phyloP scores from a whole-genome alignment of 2,888 invertebrate species.

The Lordiphosa fenestrarum region DNA sequence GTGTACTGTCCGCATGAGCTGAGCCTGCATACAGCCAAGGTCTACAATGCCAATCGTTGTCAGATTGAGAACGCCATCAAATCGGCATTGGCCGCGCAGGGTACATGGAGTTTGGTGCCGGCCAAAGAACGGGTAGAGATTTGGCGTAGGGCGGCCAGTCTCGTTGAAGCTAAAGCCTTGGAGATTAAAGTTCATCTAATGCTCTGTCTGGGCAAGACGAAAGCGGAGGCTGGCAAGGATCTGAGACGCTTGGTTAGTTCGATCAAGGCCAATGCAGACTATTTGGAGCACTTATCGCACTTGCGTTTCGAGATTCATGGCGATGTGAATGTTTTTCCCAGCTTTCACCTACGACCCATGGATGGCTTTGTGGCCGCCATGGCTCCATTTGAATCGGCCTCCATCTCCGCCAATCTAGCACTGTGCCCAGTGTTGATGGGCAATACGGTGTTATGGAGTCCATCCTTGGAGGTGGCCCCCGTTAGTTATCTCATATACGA shows the following conservation, averaged over 20 bases:
- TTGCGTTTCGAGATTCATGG: slow-evolving; percentile 36
- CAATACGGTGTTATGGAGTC: slow-evolving; percentile 40
- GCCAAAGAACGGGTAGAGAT: slow-evolving; percentile 25
- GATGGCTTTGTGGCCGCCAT: slow-evolving; percentile 42
- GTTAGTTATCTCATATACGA: slow-evolving; percentile 21
- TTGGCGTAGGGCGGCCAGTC: slow-evolving; percentile 30
- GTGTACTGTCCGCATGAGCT: slow-evolving; percentile 26
- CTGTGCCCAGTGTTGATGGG: slow-evolving; percentile 36
- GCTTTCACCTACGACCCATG: slow-evolving; percentile 27
- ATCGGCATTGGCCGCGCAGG: slow-evolving; percentile 16
- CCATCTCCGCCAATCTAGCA: slow-evolving; percentile 27
- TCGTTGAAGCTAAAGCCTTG: slow-evolving; percentile 21
- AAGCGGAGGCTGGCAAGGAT: slow-evolving; percentile 24
- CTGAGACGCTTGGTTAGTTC: slow-evolving; percentile 20
- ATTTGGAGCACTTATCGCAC: slow-evolving; percentile 30
- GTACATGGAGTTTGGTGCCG: slow-evolving; percentile 25
- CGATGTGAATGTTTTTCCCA: slow-evolving; percentile 25
- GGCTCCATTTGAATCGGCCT: slow-evolving; percentile 31
- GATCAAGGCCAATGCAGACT: slow-evolving; percentile 33
- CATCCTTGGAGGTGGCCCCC: slow-evolving; percentile 31
- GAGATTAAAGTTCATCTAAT: slow-evolving; percentile 19
- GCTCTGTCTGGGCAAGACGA: slow-evolving; percentile 29
- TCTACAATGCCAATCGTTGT: slow-evolving; percentile 33
- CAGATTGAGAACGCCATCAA: slow-evolving; percentile 31
- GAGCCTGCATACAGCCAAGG: slow-evolving; percentile 12